phyloP scores from a whole-genome alignment of 2,888 invertebrate species.

The Allolobophora icterica region DNA sequence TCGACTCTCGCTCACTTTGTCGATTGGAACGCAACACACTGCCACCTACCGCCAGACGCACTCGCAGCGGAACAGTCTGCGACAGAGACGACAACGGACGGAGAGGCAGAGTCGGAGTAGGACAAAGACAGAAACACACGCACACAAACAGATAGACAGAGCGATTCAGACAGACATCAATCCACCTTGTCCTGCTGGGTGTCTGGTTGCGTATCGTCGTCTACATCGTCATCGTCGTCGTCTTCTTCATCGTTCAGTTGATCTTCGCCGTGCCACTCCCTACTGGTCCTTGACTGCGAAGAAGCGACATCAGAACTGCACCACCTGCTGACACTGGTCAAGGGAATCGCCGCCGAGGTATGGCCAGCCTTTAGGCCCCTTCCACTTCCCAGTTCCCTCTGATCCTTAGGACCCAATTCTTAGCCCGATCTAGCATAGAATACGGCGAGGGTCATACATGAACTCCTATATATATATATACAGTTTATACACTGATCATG shows the following conservation, averaged over 20 bases:
- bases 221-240: neutral
- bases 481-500: too few relatives aligned
- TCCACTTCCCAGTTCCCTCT: neutral
- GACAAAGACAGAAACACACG: neutral
- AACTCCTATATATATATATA: too few relatives aligned
- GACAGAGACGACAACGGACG: neutral
- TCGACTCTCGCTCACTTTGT: constrained; percentile 11
- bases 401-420: neutral
- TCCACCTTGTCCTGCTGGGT: neutral
- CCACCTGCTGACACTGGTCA: neutral
- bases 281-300: neutral
- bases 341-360: neutral
- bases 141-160: neutral
- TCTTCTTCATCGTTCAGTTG: neutral
- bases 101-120: neutral
- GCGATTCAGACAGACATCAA: neutral
- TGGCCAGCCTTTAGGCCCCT: neutral
- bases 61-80: neutral
- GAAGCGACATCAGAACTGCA: neutral
- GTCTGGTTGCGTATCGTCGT: neutral
- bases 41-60: neutral
- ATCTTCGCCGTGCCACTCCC: neutral
- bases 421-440: neutral
- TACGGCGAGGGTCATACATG: neutral
- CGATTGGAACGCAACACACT: constrained; percentile 5